These are phyloP conservation scores for Ormia ochracea DNA, from an alignment of 2,888 invertebrate species.

Conservation along the genomic window DNA sequence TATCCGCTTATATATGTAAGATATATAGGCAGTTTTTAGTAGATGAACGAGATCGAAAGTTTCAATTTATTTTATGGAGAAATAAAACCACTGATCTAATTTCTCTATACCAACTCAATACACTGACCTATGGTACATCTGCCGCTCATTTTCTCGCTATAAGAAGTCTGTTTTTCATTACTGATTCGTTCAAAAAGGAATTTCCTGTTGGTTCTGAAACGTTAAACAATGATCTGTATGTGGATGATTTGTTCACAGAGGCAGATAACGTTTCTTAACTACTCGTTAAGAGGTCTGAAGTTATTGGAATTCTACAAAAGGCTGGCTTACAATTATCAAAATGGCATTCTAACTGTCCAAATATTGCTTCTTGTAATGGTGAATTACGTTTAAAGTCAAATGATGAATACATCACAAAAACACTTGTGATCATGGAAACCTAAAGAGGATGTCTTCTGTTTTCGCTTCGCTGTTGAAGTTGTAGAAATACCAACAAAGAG, in stretches of 20 bases:
- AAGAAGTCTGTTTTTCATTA: background rate
- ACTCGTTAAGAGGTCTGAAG: slow-evolving; percentile 20
- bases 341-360: slow-evolving; percentile 11
- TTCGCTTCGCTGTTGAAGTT: slow-evolving; percentile 11
- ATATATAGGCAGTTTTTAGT: background rate
- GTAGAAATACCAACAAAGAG: slow-evolving; percentile 9
- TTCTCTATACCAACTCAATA: no score
- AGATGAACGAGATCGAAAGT: background rate
- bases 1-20: background rate
- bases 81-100: background rate
- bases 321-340: slow-evolving; percentile 29
- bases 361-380: background rate
- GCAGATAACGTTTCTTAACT: background rate
- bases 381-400: background rate
- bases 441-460: slow-evolving; percentile 22
- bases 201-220: background rate
- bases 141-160: background rate
- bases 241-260: background rate
- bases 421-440: slow-evolving; percentile 32
- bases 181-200: background rate
- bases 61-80: background rate
- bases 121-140: no score
- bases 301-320: slow-evolving; percentile 11
- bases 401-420: slow-evolving; percentile 16
- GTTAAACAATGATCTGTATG: background rate